These are phyloP conservation scores for Aspidiotus rigidus DNA, from an alignment of 2,888 invertebrate genomes.

Conservation along the genomic window DNA sequence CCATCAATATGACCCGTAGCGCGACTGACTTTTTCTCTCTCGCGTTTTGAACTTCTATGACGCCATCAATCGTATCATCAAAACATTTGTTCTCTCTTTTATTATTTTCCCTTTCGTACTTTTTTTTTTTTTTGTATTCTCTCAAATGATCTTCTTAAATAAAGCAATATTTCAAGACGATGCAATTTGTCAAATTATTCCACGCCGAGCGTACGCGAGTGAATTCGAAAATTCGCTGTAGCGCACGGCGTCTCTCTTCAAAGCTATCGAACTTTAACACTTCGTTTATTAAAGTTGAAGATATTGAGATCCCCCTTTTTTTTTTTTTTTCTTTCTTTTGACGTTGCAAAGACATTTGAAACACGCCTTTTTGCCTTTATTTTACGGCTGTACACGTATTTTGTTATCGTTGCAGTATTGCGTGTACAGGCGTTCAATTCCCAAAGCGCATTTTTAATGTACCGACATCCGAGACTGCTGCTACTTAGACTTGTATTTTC, in stretches of 20 bases:
- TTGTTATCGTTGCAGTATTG: conserved; percentile 4
- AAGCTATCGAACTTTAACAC: not conserved
- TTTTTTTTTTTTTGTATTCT: not conserved
- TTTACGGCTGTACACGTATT: not conserved
- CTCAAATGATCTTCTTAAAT: not conserved
- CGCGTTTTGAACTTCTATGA: too few relatives aligned
- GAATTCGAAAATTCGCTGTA: not conserved
- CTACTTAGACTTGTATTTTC: not conserved
- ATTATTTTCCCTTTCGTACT: not conserved
- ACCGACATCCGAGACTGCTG: not conserved
- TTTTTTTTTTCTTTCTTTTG: not conserved
- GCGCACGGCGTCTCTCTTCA: not conserved
- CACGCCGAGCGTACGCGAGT: not conserved
- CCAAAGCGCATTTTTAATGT: conserved; percentile 1
- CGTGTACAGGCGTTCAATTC: not conserved
- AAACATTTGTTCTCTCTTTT: too few relatives aligned
- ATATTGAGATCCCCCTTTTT: not conserved
- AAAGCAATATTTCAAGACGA: not conserved
- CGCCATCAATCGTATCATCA: too few relatives aligned
- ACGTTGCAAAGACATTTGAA: not conserved
- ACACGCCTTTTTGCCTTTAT: conserved; percentile 3
- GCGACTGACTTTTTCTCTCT: too few relatives aligned
- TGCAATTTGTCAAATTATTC: not conserved
- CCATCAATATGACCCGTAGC: too few relatives aligned
- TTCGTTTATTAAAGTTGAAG: conserved; percentile 4